A percentile compares a stretch with the other conserved stretches of the same genome.
Conservation (phyloP, 2,113 vertebrate genomes). For the Sialia sialis region DNA sequence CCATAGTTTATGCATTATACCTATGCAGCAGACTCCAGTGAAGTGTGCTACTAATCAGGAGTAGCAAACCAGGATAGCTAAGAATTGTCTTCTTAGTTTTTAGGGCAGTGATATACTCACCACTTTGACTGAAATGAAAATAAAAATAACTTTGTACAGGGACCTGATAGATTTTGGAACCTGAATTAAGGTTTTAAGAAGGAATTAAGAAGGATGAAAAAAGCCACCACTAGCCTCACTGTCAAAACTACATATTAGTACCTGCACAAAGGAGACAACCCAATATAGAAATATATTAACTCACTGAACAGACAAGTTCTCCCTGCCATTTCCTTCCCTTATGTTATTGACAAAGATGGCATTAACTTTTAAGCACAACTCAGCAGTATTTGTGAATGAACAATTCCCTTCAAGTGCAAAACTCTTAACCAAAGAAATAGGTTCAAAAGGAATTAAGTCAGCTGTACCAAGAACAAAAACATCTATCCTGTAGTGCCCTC, state of each 20-base stretch:
- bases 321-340: neutral
- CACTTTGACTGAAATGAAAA: neutral
- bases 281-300: neutral
- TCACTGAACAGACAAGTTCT: neutral
- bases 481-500: neutral
- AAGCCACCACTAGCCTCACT: neutral
- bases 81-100: neutral
- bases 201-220: neutral
- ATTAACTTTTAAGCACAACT: neutral
- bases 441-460: neutral
- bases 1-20: neutral
- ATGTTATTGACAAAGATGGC: neutral
- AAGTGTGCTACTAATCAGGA: neutral
- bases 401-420: neutral
- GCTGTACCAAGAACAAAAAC: neutral
- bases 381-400: neutral
- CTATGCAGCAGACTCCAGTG: neutral
- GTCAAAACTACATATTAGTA: neutral
- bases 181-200: neutral
- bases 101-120: neutral
- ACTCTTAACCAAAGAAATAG: neutral
- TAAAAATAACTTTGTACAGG: neutral
- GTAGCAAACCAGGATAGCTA: neutral
- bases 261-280: neutral
- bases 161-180: neutral